Conservation (phyloP, 2,888 invertebrate species). For the Drosophila nr. perissopoda region DNA sequence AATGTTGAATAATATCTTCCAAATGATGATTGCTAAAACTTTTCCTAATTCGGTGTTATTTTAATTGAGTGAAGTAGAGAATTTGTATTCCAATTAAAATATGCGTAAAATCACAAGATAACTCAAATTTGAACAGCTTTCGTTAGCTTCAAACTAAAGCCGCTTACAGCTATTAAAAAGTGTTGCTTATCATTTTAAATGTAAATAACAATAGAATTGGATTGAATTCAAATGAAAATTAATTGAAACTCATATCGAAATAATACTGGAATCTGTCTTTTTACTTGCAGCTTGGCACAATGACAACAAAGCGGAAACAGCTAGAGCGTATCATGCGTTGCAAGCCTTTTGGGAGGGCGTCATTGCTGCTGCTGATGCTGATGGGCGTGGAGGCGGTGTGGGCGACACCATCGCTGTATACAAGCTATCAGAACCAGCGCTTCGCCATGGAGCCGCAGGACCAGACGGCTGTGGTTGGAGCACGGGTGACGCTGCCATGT, state of each 20-base stretch:
- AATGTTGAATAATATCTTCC: not conserved
- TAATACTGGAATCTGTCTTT: not conserved
- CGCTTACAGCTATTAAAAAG: not conserved
- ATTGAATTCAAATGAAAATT: not conserved
- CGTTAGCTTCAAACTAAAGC: not conserved
- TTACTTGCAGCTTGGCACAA: slow-evolving; percentile 19
- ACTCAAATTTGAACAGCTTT: not conserved
- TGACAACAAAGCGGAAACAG: slow-evolving; percentile 46
- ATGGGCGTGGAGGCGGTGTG: slow-evolving; percentile 19
- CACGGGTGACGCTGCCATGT: slow-evolving; percentile 95
- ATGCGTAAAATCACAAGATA: not conserved
- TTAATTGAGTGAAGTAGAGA: not conserved
- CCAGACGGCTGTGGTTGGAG: slow-evolving; percentile 94
- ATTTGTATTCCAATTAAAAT: not conserved
- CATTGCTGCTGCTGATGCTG: slow-evolving; percentile 9
- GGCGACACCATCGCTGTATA: slow-evolving; percentile 68
- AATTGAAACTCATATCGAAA: not conserved
- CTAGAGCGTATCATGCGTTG: not conserved
- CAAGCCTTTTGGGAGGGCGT: not conserved
- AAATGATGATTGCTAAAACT: not conserved
- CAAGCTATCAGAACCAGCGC: slow-evolving; percentile 87
- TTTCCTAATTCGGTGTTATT: not conserved
- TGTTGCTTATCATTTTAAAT: not conserved
- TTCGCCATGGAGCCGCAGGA: slow-evolving; percentile 97
- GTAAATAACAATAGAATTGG: not conserved